Evolutionary conservation across 1,140 invertebrate species (phyloP).

Genomic region (Drosophila insularis): DNA sequence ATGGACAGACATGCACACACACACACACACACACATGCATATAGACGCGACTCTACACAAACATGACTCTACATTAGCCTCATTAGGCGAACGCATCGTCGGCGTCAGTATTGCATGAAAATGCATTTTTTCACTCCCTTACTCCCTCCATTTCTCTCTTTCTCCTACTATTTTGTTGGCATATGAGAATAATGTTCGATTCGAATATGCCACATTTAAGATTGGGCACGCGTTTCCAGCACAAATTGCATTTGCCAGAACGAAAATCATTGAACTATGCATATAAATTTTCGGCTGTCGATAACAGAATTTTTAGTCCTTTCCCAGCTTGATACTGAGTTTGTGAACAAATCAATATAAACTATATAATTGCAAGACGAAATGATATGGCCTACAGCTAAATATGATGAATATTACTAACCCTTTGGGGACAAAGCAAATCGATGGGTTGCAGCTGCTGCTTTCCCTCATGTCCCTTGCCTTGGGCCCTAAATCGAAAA

Average conservation of each 20-base stretch:
- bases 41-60: constrained; percentile 17
- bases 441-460: neutral
- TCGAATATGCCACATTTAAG: constrained; percentile 65
- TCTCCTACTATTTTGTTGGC: constrained; percentile 19
- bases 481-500: constrained; percentile 24
- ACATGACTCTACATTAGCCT: constrained; percentile 58
- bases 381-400: neutral
- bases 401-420: neutral
- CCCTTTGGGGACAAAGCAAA: neutral
- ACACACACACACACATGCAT: neutral
- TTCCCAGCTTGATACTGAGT: too few relatives aligned
- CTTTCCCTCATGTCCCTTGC: constrained; percentile 10
- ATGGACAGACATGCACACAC: constrained; percentile 7
- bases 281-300: constrained; percentile 27
- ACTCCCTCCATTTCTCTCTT: neutral
- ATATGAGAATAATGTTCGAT: constrained; percentile 51
- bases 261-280: constrained; percentile 37
- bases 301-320: constrained; percentile 24
- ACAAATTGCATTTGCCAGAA: constrained; percentile 57
- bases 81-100: constrained; percentile 50
- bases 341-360: constrained; percentile 14
- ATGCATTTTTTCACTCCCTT: constrained; percentile 26
- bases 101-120: constrained; percentile 37
- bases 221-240: constrained; percentile 56
- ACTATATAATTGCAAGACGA: constrained; percentile 46